A percentile compares a stretch with the other conserved stretches of the same genome.
phyloP scores from a whole-genome alignment of 2,797 vertebrate species.

The Borostomias antarcticus region DNA sequence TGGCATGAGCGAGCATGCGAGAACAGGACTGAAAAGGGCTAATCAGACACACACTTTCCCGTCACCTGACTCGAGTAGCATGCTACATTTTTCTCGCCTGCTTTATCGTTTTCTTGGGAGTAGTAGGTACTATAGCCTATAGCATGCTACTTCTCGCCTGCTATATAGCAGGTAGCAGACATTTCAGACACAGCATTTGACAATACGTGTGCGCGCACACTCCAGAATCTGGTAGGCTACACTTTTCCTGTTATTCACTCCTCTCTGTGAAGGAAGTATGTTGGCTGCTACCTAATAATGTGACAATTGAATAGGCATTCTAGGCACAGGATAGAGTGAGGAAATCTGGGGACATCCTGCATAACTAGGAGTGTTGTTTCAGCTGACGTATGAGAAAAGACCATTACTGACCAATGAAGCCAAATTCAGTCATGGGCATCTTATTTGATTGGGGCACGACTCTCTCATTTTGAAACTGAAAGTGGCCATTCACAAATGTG shows the following conservation, averaged over 20 bases:
- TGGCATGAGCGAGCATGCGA: too few species aligned
- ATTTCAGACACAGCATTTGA: too few species aligned
- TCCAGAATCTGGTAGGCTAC: not conserved
- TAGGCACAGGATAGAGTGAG: constrained; percentile 49
- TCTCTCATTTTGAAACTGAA: not conserved
- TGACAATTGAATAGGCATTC: constrained; percentile 21
- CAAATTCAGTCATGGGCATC: not conserved
- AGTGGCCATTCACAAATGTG: not conserved
- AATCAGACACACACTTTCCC: too few species aligned
- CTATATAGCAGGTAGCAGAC: too few species aligned
- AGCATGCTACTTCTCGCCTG: too few species aligned
- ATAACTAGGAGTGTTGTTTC: constrained; percentile 13
- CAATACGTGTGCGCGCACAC: not conserved
- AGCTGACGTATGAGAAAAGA: not conserved
- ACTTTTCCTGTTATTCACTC: constrained; percentile 65
- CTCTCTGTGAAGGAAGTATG: constrained; percentile 41
- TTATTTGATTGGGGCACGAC: not conserved
- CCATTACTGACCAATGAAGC: not conserved
- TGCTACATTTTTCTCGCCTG: too few species aligned
- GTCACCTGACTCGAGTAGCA: too few species aligned
- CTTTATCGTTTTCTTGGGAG: too few species aligned
- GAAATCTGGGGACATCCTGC: constrained; percentile 27
- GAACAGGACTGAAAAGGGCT: too few species aligned
- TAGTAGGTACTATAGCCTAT: too few species aligned
- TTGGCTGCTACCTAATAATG: constrained; percentile 39